These are phyloP conservation scores for Trachelus iudaicus DNA, from an alignment of 2,888 invertebrate genomes.

Conservation along the genomic window DNA sequence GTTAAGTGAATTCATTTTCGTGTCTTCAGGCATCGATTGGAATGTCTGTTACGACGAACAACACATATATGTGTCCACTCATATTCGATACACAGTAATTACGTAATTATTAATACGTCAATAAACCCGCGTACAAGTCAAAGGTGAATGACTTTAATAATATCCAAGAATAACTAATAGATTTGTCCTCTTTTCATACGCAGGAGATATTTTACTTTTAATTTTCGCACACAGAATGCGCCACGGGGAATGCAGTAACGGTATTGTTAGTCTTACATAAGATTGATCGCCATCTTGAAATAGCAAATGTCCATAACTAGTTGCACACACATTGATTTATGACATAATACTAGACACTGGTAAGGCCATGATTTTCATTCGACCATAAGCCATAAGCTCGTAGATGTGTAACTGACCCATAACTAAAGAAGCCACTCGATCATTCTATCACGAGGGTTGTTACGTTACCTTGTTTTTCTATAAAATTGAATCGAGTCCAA, in stretches of 20 bases:
- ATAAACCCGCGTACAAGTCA: neutral
- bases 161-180: neutral
- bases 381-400: neutral
- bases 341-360: neutral
- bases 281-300: neutral
- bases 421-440: neutral
- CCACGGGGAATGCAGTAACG: neutral
- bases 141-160: neutral
- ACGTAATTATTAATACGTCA: neutral
- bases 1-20: neutral
- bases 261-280: neutral
- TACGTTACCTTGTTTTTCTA: neutral
- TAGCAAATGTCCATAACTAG: neutral
- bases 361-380: neutral
- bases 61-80: neutral
- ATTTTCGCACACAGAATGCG: neutral
- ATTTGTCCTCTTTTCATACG: neutral
- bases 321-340: neutral
- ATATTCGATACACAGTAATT: neutral
- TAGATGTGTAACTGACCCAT: neutral
- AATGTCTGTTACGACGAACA: neutral
- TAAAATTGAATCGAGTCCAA: neutral
- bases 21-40: neutral
- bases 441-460: neutral
- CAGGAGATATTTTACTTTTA: neutral